Conservation (phyloP, 2,888 invertebrate genomes). For the Eurytoma californica region DNA sequence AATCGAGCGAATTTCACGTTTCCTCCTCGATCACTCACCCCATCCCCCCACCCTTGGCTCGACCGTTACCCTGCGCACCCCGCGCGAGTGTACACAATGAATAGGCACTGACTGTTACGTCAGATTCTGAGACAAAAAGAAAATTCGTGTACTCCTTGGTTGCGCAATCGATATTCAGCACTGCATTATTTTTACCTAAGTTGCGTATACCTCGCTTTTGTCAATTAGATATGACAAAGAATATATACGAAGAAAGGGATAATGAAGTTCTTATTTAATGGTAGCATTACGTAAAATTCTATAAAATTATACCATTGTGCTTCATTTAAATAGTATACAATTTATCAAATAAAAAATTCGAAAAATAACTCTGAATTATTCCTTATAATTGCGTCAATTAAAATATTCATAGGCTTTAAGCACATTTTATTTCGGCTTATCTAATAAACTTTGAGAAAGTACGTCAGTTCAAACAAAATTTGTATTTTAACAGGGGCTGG, state of each 20-base stretch:
- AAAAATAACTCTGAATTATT: too few relatives aligned
- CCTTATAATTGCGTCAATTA: too few relatives aligned
- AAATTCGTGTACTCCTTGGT: background rate
- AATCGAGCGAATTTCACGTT: conserved; percentile 16
- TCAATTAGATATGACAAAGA: too few relatives aligned
- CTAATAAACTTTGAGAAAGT: background rate
- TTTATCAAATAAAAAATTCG: too few relatives aligned
- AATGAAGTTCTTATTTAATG: too few relatives aligned
- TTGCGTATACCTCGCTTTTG: too few relatives aligned
- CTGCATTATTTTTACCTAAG: too few relatives aligned
- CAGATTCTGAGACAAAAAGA: background rate
- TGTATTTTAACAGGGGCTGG: conserved; percentile 30
- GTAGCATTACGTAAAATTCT: too few relatives aligned
- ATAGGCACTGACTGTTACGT: background rate
- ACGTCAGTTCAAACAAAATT: conserved; percentile 27
- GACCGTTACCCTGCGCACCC: background rate
- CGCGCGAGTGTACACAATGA: conserved; percentile 19
- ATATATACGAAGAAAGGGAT: too few relatives aligned
- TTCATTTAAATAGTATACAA: too few relatives aligned
- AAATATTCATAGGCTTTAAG: too few relatives aligned
- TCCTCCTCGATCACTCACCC: background rate
- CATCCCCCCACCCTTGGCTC: background rate
- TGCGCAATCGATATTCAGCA: background rate
- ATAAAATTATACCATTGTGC: too few relatives aligned
- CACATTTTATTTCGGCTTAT: background rate